phyloP scores from a whole-genome alignment of 2,888 invertebrate genomes.

The Heteropelma amictum region DNA sequence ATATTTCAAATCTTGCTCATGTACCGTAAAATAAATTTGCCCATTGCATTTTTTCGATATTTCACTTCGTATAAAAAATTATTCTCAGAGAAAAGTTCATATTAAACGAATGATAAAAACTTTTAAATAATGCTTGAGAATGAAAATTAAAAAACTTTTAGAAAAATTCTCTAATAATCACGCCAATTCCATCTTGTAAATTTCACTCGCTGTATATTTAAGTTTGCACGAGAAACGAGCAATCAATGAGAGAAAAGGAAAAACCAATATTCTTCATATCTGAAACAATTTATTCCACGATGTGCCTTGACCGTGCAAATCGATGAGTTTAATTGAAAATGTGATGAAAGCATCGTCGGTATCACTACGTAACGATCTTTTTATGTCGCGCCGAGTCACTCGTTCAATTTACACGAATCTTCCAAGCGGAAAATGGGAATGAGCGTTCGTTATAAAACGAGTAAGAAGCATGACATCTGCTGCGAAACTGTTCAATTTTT shows the following conservation, averaged over 20 bases:
- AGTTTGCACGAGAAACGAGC: background rate
- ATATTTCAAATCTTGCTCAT: too few relatives aligned
- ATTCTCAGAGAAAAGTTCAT: too few relatives aligned
- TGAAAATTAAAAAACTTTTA: too few relatives aligned
- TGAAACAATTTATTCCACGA: constrained; percentile 12
- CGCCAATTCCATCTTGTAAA: too few relatives aligned
- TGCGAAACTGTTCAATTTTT: constrained; percentile 13
- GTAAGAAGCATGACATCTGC: background rate
- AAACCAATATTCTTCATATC: background rate
- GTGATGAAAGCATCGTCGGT: background rate
- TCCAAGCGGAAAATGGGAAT: constrained; percentile 5
- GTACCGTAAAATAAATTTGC: too few relatives aligned
- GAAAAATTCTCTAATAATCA: too few relatives aligned
- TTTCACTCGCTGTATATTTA: background rate
- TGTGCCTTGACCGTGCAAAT: background rate
- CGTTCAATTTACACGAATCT: constrained; percentile 19
- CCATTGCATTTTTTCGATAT: too few relatives aligned
- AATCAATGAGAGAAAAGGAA: background rate
- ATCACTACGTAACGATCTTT: constrained; percentile 23
- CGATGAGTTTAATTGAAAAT: constrained; percentile 21
- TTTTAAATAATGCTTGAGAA: too few relatives aligned
- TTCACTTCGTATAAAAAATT: too few relatives aligned
- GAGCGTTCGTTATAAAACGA: background rate
- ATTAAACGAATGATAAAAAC: too few relatives aligned
- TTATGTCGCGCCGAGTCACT: constrained; percentile 15